Evolutionary conservation across 2,888 invertebrate genomes (phyloP), one percentile per base, ranked within the genome.

Genomic region (Exephanes ischioxanthus): DNA sequence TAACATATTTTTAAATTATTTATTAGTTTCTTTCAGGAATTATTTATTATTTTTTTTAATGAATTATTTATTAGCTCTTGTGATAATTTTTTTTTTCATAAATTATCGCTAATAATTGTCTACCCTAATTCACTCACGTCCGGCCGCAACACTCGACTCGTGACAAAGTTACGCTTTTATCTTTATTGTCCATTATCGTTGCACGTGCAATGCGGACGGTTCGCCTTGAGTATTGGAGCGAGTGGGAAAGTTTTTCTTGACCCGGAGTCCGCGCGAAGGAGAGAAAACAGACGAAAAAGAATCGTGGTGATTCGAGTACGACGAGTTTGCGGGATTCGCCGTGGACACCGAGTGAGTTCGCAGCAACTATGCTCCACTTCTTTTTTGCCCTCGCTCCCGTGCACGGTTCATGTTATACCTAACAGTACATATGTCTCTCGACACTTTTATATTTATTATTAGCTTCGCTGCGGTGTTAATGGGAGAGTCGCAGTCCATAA

Each of bases 261-360:
- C 61, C 26, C 55, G 58, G 58, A 22, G 11, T 22, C 58, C n/a
- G 58, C 14, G 11, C 26, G 22, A 11, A 9, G 26, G 58, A 19
- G 58, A 58, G 58, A 58, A 22, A 48, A 48, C 63, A 61, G 61
- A 75, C 48, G 73, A 75, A 75, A 75, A 75, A 75, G 73, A 75
- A 48, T 75, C 61, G 63, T 48, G 61, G 61, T 9, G 63, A 61
- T n/a, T 61, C 61, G 73, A 63, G 48, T 61, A 63, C 48, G 73
- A 75, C 58, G 73, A 45, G 63, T 63, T 75, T 63, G 73, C 48
- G 61, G 73, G 61, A 45, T 61, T 45, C 45, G 61, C 55, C 45
- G 41, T 14, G 61, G 73, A 75, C 63, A 45, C 45, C 48, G 63
- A 75, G 33, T 22, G 61, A 73, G 45, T 61, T 26, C 48, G 73